phyloP scores from a whole-genome alignment of 2,113 vertebrate species.

The Synchiropus splendidus region DNA sequence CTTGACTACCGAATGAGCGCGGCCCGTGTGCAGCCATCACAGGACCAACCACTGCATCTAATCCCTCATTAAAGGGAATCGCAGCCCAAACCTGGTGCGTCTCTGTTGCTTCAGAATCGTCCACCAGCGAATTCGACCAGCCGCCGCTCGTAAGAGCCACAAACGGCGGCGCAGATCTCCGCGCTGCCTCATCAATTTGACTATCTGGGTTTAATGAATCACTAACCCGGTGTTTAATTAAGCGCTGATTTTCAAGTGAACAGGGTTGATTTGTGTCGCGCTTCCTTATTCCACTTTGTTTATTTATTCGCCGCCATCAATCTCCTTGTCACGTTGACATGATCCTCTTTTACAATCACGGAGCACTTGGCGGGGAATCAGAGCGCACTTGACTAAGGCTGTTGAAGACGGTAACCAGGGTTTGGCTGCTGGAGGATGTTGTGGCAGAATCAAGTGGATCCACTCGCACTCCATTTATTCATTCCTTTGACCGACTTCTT shows the following conservation, averaged over 20 bases:
- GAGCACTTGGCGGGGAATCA: constrained; percentile 43
- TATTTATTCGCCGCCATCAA: background rate
- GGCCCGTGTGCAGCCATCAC: constrained; percentile 19
- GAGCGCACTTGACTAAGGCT: constrained; percentile 44
- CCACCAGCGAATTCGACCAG: constrained; percentile 8
- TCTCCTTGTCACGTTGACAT: background rate
- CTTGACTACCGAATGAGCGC: constrained; percentile 25
- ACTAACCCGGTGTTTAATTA: constrained; percentile 56
- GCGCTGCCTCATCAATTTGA: constrained; percentile 49
- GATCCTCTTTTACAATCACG: constrained; percentile 48
- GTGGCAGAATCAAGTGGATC: constrained; percentile 46
- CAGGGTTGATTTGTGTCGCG: constrained; percentile 53
- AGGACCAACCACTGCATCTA: constrained; percentile 26
- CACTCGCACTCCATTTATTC: constrained; percentile 17
- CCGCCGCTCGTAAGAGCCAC: constrained; percentile 3
- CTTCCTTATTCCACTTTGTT: constrained; percentile 44
- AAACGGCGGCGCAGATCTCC: constrained; percentile 10
- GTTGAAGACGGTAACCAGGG: constrained; percentile 40
- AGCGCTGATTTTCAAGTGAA: constrained; percentile 54
- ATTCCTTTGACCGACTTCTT: too few relatives aligned
- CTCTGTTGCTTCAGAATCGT: constrained; percentile 16
- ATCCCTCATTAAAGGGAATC: constrained; percentile 24
- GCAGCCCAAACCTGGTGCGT: constrained; percentile 13
- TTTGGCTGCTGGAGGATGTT: constrained; percentile 29
- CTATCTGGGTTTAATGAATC: constrained; percentile 57